phyloP scores from a whole-genome alignment of 53 echinoderm and acorn worm species.

The Holothuria scabra region DNA sequence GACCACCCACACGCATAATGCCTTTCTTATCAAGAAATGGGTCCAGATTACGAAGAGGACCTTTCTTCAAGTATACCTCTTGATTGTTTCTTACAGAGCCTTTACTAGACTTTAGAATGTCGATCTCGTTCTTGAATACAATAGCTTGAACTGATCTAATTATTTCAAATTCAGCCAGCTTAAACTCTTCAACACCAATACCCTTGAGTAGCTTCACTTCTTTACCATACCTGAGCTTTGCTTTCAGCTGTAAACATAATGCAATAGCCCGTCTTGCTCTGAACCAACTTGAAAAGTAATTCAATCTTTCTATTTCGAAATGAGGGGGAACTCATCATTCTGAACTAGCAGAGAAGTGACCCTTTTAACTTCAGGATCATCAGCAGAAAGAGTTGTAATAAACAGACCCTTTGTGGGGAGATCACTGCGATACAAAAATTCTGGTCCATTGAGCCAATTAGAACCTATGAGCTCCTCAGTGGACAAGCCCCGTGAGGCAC shows the following conservation, averaged over 20 bases:
- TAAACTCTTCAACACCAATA: constrained; percentile 7
- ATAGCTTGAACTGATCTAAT: constrained; percentile 14
- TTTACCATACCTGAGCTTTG: not conserved
- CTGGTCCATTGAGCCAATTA: too few relatives aligned
- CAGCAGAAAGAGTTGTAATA: not conserved
- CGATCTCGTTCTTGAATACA: not conserved
- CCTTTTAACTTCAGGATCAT: too few relatives aligned
- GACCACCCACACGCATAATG: constrained; percentile 16
- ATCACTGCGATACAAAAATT: too few relatives aligned
- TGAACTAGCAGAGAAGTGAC: not conserved
- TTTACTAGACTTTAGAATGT: not conserved
- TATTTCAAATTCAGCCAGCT: constrained; percentile 1
- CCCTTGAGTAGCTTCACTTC: not conserved
- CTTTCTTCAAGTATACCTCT: too few relatives aligned
- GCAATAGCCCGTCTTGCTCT: constrained; percentile 1
- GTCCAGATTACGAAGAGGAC: not conserved
- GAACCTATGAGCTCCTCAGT: too few relatives aligned
- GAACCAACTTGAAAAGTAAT: constrained; percentile 12
- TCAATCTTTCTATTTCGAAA: too few relatives aligned
- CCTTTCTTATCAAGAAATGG: constrained; percentile 12
- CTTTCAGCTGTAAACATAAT: too few relatives aligned
- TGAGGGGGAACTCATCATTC: not conserved
- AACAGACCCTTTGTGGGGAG: too few relatives aligned
- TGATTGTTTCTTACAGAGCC: not conserved
- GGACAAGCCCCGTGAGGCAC: too few relatives aligned